Percentiles rank a stretch among this genome's conserved stretches.
Conservation (phyloP, 1,140 invertebrate species). For the Trichogramma pretiosum region DNA sequence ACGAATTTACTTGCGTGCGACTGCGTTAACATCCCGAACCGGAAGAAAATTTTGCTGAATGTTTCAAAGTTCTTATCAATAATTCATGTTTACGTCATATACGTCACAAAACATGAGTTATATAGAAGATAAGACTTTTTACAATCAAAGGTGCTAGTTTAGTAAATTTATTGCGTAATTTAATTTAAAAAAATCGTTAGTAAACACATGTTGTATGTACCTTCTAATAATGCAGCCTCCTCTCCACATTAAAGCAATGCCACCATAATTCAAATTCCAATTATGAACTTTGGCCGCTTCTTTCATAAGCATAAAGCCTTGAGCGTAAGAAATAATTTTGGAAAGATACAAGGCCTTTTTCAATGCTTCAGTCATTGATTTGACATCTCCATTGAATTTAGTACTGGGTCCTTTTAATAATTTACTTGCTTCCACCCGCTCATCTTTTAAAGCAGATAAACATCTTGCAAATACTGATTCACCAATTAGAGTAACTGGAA, state of each 20-base stretch:
- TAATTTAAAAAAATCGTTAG: neutral
- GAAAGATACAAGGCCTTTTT: conserved; percentile 88
- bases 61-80: no score
- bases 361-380: conserved; percentile 68
- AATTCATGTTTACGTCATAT: no score
- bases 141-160: no score
- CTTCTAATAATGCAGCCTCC: conserved; percentile 98
- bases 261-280: conserved; percentile 97
- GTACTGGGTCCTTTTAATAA: conserved; percentile 62
- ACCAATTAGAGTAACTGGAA: conserved; percentile 95
- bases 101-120: no score
- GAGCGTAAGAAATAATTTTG: conserved; percentile 98
- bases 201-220: conserved; percentile 32
- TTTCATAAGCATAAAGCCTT: conserved; percentile 96
- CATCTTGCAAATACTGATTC: conserved; percentile 97
- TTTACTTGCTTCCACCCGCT: conserved; percentile 70
- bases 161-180: no score
- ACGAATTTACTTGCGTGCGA: no score
- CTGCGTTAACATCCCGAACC: no score
- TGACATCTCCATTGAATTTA: conserved; percentile 60
- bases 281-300: conserved; percentile 85
- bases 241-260: conserved; percentile 98
- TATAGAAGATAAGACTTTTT: no score
- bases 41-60: no score
- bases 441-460: conserved; percentile 75